A percentile compares a stretch with the other conserved stretches of the same genome.
These are phyloP conservation scores for Heterotis niloticus DNA, from an alignment of 2,113 vertebrate species.

Conservation along the genomic window DNA sequence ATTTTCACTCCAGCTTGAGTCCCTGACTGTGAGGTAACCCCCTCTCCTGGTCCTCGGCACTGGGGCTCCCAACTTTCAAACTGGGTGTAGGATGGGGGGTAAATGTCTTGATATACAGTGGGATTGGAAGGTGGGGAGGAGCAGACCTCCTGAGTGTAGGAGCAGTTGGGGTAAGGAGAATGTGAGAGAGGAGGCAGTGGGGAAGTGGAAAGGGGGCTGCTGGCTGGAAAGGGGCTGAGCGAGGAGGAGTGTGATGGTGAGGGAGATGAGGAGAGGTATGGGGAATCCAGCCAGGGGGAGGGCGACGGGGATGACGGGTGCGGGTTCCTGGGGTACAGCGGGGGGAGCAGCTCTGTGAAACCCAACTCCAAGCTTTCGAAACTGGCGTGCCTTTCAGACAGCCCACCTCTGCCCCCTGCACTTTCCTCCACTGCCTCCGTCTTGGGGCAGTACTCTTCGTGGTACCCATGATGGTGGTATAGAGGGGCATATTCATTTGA, in stretches of 20 bases:
- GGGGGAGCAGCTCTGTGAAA: slow-evolving; percentile 69
- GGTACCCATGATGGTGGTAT: slow-evolving; percentile 52
- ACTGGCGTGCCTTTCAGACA: slow-evolving; percentile 61
- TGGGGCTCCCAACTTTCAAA: slow-evolving; percentile 64
- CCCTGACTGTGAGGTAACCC: slow-evolving; percentile 45
- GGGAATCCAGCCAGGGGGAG: slow-evolving; percentile 69
- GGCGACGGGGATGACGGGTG: slow-evolving; percentile 56
- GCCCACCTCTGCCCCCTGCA: slow-evolving; percentile 37
- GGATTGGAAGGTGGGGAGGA: slow-evolving; percentile 56
- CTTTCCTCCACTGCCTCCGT: slow-evolving; percentile 54
- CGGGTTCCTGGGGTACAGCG: slow-evolving; percentile 55
- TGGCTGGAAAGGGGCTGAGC: slow-evolving; percentile 63
- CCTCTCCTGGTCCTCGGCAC: slow-evolving; percentile 36
- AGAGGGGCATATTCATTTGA: slow-evolving; percentile 56
- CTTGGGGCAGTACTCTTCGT: slow-evolving; percentile 61
- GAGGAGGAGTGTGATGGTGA: slow-evolving; percentile 71
- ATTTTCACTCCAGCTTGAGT: slow-evolving; percentile 42
- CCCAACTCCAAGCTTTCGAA: slow-evolving; percentile 71
- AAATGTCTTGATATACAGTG: slow-evolving; percentile 58
- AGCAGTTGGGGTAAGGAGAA: slow-evolving; percentile 59
- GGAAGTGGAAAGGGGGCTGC: slow-evolving; percentile 65
- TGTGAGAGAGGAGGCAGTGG: slow-evolving; percentile 61
- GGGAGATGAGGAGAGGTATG: slow-evolving; percentile 71
- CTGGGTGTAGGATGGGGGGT: slow-evolving; percentile 52
- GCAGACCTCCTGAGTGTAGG: slow-evolving; percentile 59